phyloP scores from a whole-genome alignment of 2,888 invertebrate genomes.

The Alsophila aescularia region DNA sequence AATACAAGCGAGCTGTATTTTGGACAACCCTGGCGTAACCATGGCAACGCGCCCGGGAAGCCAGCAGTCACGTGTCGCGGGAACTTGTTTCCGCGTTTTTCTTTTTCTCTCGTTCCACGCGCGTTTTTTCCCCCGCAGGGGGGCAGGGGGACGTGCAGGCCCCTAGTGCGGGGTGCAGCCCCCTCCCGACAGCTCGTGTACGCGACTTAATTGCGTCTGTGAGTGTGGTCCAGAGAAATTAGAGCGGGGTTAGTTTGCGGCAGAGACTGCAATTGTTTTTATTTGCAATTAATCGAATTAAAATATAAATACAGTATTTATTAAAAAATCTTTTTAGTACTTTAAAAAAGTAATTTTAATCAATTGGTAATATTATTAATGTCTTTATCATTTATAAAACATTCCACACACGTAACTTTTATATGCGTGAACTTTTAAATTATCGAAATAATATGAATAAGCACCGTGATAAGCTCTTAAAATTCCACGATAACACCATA shows the following conservation, averaged over 20 bases:
- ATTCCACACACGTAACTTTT: too few relatives aligned
- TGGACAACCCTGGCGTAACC: slow-evolving; percentile 63
- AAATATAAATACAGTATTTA: neutral
- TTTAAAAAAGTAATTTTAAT: too few relatives aligned
- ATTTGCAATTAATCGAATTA: neutral
- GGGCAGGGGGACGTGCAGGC: slow-evolving; percentile 18
- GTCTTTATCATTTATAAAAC: too few relatives aligned
- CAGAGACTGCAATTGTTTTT: slow-evolving; percentile 52
- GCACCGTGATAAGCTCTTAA: too few relatives aligned
- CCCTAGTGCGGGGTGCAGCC: slow-evolving; percentile 41
- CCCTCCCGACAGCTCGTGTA: slow-evolving; percentile 73
- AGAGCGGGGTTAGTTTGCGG: slow-evolving; percentile 64
- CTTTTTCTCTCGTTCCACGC: slow-evolving; percentile 71
- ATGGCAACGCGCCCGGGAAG: slow-evolving; percentile 79
- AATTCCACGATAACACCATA: too few relatives aligned
- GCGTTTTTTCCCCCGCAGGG: slow-evolving; percentile 68
- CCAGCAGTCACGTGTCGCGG: slow-evolving; percentile 82
- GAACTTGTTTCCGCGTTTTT: slow-evolving; percentile 81
- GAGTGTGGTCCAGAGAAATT: slow-evolving; percentile 84
- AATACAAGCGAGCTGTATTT: slow-evolving; percentile 32
- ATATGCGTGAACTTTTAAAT: too few relatives aligned
- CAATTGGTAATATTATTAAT: too few relatives aligned
- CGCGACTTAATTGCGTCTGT: slow-evolving; percentile 84
- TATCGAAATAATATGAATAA: too few relatives aligned
- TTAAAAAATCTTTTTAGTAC: too few relatives aligned